Evolutionary conservation across 2,113 vertebrate genomes (phyloP).

Genomic region (Meleagris gallopavo): DNA sequence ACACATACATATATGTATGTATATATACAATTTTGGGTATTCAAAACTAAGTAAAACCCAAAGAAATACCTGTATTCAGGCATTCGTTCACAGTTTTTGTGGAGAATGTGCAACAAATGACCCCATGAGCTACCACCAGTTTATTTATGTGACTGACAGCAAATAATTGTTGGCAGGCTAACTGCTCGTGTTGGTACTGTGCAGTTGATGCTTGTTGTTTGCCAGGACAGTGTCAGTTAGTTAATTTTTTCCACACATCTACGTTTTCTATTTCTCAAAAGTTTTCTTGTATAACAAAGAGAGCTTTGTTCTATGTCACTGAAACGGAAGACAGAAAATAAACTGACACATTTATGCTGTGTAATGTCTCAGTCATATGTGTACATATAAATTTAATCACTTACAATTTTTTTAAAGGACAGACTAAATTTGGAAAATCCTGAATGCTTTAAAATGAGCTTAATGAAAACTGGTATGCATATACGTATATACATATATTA

Average conservation of each 20-base stretch:
- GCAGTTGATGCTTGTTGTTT: neutral
- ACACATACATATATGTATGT: no score
- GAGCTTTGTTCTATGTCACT: neutral
- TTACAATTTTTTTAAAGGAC: neutral
- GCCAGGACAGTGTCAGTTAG: neutral
- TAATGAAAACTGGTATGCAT: neutral
- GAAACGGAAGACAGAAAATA: neutral
- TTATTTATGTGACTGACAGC: conserved; percentile 21
- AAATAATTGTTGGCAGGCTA: neutral
- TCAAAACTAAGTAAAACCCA: neutral
- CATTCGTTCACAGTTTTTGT: neutral
- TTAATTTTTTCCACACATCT: neutral
- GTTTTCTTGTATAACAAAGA: neutral
- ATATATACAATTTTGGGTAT: neutral
- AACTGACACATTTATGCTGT: neutral
- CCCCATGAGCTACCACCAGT: neutral
- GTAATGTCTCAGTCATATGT: neutral
- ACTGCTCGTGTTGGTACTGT: neutral
- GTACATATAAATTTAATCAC: neutral
- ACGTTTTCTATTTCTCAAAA: neutral
- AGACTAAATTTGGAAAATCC: neutral
- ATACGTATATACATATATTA: neutral
- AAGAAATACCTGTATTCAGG: neutral
- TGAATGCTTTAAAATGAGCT: neutral
- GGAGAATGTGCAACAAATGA: neutral